phyloP scores from a whole-genome alignment of 1,140 invertebrate genomes.

The Diabrotica undecimpunctata region DNA sequence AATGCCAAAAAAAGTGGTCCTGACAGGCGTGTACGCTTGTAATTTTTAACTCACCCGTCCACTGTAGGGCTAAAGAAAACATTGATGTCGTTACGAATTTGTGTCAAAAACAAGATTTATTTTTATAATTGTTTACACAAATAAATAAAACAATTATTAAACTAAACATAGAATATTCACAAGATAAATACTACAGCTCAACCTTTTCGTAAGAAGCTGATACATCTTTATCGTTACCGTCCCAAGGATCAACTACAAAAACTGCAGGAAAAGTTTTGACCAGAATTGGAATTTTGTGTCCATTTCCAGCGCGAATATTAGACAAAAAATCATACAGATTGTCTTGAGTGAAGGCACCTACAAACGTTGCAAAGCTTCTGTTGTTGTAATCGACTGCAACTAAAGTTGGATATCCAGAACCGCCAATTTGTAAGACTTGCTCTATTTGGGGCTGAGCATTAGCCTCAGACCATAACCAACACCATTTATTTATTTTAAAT shows the following conservation, averaged over 20 bases:
- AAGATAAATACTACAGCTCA: neutral
- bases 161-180: too few relatives aligned
- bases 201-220: neutral
- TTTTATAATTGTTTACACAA: too few relatives aligned
- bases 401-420: constrained; percentile 86
- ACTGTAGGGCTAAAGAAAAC: too few relatives aligned
- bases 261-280: neutral
- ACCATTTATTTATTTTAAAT: constrained; percentile 93
- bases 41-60: too few relatives aligned
- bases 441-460: constrained; percentile 79
- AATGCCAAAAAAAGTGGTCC: too few relatives aligned
- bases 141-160: too few relatives aligned
- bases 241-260: neutral
- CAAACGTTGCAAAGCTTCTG: constrained; percentile 88
- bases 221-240: neutral
- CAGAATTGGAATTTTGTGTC: neutral
- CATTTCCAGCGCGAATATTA: neutral
- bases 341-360: constrained; percentile 89
- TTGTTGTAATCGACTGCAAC: constrained; percentile 94
- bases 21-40: too few relatives aligned
- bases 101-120: too few relatives aligned
- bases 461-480: constrained; percentile 79
- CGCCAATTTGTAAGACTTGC: constrained; percentile 84
- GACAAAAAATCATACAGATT: constrained; percentile 62
- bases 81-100: too few relatives aligned